Evolutionary conservation across 1,140 invertebrate species (phyloP), one percentile per base, ranked within the genome.

Genomic region (Drosophila takahashii): DNA sequence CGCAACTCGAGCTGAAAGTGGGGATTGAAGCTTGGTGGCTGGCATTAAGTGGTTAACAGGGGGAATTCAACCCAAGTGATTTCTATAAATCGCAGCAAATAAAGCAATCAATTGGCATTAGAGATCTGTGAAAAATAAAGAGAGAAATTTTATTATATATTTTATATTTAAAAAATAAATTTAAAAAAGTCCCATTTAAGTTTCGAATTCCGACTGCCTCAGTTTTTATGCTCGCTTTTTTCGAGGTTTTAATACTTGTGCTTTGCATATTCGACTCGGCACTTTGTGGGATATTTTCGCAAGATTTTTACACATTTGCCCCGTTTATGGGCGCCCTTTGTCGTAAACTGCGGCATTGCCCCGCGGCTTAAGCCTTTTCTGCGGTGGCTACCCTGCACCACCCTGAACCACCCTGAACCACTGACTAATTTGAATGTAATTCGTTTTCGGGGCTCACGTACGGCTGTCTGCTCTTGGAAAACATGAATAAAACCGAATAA

Each of bases 361-460:
- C 29, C 56, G 26, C 54, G 27, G 56, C 57, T 65, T 42, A 65
- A 65, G 44, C 44, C 34, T 50, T 66, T 62, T 57, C 41, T 18
- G 48, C 7, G 11, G 11, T n/a, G 26, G 41, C 27, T 18, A 1
- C 10, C 39, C 4, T 15, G 9, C 18, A 6, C 36, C 36, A 9
- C 44, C 22, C 32, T n/a, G n/a, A 16, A 10, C 34, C 36, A 13
- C 44, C 29, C 32, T 34, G 41, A 7, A 26, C 26, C 42, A 37
- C 22, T 54, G 58, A 77, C 83, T 86, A 86, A 86, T 87, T 87
- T 86, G 61, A 86, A 86, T 86, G 75, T 86, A 79, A 83, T 81
- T 81, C 83, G 54, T 45, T 78, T 52, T 61, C 42, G 59, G 58
- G 37, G 37, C 72, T 75, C 72, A 75, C 72, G 70, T 74, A 74